Base-by-base conservation (phyloP, 1,140 invertebrate species). In the Amphibalanus amphitrite region DNA sequence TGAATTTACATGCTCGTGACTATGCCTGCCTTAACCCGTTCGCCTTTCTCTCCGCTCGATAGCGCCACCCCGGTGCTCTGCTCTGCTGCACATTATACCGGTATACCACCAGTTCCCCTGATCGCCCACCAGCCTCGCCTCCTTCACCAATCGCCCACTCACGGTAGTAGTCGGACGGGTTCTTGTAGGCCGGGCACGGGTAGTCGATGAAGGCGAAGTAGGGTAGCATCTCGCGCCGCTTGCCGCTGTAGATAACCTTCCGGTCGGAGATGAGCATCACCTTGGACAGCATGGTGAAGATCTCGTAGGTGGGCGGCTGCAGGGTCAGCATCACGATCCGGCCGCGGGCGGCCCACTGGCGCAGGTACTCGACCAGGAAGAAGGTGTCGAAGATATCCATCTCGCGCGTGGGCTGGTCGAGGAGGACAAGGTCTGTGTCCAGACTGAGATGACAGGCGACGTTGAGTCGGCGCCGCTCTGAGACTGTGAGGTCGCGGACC, bases 381-480 rank as follows among this genome's bases (percentile, higher is more conserved):
- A 96, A 96, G 0, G 92, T 93, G 77, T 97, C 94, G 74, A 96
- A 96, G 72, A 97, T 95, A 76, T 97, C 94, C 88, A 97, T 92
- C 69, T 92, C 91, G 77, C 88, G 87, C 0, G 92, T 93, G 3
- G 93, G 91, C 79, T 93, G 89, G 78, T 96, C 93, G 29, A 96
- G 80, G 0, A 93, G 71, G 26, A 76, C 72, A 28, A 75, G 75
- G 78, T 81, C 80, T 8, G 83, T 81, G 73, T 84, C 82, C 13
- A 93, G 83, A n/a, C 95, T 79, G 26, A 97, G 81, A 75, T 93
- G 90, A 77, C 91, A 92, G 0, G 92, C 94, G 1, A 96, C 87
- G 73, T 91, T 90, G 3, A 97, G 79, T 74, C 93, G 83, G 74
- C 90, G 84, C 71, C 87, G 85, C 80, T 97, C 93, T 0, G 93